Conservation (phyloP, 2,888 invertebrate species). For the Epirrita christyi region DNA sequence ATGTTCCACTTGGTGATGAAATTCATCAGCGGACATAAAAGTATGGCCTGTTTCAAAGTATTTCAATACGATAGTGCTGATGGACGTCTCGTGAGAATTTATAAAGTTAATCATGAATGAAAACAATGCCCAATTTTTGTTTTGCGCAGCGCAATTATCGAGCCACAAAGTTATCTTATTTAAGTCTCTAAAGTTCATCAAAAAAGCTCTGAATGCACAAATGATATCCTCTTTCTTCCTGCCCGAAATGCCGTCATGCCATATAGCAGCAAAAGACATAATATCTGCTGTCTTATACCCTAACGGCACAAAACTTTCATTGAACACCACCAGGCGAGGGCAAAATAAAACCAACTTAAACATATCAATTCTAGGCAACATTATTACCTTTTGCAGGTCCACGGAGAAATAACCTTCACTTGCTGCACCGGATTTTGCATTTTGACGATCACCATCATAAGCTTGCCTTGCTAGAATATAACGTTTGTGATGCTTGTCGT, state of each 20-base stretch:
- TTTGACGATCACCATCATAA: slow-evolving; percentile 8
- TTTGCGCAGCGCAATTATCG: slow-evolving; percentile 1
- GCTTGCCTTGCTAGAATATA: slow-evolving; percentile 1
- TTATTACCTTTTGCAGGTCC: slow-evolving; percentile 12
- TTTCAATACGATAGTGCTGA: slow-evolving; percentile 3
- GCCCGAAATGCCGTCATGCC: slow-evolving; percentile 1
- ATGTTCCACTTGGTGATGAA: no score
- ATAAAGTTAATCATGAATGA: slow-evolving; percentile 7
- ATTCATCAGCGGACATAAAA: no score
- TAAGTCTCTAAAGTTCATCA: slow-evolving; percentile 5
- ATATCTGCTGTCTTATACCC: no score
- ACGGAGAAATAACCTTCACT: neutral
- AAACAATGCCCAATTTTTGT: slow-evolving; percentile 11
- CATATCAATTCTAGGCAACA: slow-evolving; percentile 1
- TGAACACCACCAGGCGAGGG: no score
- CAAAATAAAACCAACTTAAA: neutral
- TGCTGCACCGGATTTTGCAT: neutral
- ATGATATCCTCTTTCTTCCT: slow-evolving; percentile 3
- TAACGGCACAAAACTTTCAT: no score
- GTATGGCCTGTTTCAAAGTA: slow-evolving; percentile 8
- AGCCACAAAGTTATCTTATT: slow-evolving; percentile 4
- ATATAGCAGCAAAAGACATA: no score
- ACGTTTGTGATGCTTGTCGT: neutral
- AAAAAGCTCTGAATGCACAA: slow-evolving; percentile 1
- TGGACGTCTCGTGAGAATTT: slow-evolving; percentile 10